Base-by-base conservation (phyloP, 2,113 vertebrate species). In the Pluvianellus socialis region DNA sequence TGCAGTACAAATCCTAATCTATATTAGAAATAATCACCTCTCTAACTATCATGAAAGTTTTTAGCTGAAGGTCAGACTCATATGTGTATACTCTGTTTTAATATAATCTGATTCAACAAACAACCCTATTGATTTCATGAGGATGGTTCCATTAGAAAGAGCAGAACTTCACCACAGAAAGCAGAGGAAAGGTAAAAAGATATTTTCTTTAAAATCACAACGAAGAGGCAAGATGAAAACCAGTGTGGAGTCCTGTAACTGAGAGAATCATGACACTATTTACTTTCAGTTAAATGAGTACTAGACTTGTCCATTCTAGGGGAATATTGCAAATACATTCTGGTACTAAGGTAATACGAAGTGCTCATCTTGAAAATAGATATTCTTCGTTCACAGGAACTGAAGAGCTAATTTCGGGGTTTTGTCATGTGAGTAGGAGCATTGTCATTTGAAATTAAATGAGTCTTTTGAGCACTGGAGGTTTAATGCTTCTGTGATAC, bases 341-440 rank as follows among this genome's bases (percentile, higher is more conserved):
- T 92, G 42, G 38, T 70, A 62, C 50, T 59, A 56, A 73, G 50
- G 45, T 68, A 95, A 83, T 82, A 61, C 33, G 73, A 89, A 94
- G 62, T 50, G 17, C 50, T 89, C n/a, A 89, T 49, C 74, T 94
- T 96, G 76, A 94, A 95, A 92, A 96, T 38, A 95, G 92, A 70
- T 79, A 76, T 58, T 79, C 77, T 91, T 95, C 14, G 0, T 87
- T 85, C 86, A 72, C 7, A 7, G 74, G 50, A 87, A 79, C 66
- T 73, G 70, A 92, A 90, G 86, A 90, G 50, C 66, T 94, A 79
- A 88, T 92, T 62, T 89, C 73, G n/a, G 40, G 32, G 16, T 86
- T 94, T 94, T 95, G 80, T 89, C 94, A 85, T 85, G 80, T 95
- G 86, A 89, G 76, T 93, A 95, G 89, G 93, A 95, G 59, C 91